These are phyloP conservation scores for Leucopternis melanops DNA, from an alignment of 2,113 vertebrate genomes.

Conservation along the genomic window DNA sequence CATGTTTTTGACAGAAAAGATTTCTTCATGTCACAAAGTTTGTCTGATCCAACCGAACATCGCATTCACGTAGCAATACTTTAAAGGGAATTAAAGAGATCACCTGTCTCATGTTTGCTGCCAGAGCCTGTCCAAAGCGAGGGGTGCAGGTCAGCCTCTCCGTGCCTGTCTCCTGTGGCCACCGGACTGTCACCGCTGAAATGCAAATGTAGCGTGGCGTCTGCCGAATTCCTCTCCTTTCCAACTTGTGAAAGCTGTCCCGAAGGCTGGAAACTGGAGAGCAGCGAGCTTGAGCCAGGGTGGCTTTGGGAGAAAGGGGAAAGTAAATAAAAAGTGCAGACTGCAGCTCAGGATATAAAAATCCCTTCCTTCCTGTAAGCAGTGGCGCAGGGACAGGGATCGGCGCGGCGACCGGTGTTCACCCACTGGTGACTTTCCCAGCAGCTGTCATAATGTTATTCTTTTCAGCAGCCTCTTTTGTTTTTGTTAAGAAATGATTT, in stretches of 20 bases:
- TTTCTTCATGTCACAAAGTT: neutral
- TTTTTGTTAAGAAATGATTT: slow-evolving; percentile 45
- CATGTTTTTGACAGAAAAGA: neutral
- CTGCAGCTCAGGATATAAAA: neutral
- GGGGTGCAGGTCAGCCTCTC: neutral
- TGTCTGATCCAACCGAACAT: neutral
- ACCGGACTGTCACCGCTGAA: accelerated
- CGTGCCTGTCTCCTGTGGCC: neutral
- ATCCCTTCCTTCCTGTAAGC: slow-evolving; percentile 29
- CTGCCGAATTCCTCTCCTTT: neutral
- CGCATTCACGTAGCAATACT: neutral
- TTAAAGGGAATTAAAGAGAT: neutral
- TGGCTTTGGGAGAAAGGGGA: neutral
- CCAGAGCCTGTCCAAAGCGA: neutral
- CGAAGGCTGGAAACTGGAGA: neutral
- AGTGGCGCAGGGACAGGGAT: neutral
- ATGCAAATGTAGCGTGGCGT: accelerated
- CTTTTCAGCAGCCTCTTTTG: slow-evolving; percentile 46
- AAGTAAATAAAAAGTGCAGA: neutral
- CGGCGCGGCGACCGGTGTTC: neutral
- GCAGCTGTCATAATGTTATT: slow-evolving; percentile 67
- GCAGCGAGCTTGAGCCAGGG: neutral
- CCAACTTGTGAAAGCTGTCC: neutral
- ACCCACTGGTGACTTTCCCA: slow-evolving; percentile 32
- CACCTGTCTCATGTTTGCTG: neutral